Percentiles rank a stretch among this genome's conserved stretches.
Evolutionary conservation across 2,888 invertebrate species (phyloP).

Genomic region (Dryomyza anilis): DNA sequence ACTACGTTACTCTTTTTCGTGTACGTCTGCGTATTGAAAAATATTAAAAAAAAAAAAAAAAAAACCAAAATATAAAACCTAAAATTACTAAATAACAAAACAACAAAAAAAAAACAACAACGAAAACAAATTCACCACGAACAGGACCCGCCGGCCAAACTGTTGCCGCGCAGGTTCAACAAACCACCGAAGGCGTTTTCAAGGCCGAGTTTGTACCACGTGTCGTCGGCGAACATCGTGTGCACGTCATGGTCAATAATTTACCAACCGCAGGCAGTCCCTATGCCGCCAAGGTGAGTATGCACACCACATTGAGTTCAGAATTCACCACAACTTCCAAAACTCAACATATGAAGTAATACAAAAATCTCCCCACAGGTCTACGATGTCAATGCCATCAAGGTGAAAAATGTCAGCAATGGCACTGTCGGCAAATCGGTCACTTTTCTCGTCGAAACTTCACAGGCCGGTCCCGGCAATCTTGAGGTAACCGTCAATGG

Average conservation of each 20-base stretch:
- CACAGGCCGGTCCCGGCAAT: slow-evolving; percentile 97
- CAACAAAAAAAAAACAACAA: slow-evolving; percentile 31
- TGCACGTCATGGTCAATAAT: slow-evolving; percentile 83
- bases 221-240: slow-evolving; percentile 89
- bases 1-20: slow-evolving; percentile 31
- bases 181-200: slow-evolving; percentile 81
- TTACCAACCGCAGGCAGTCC: slow-evolving; percentile 88
- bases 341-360: neutral
- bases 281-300: slow-evolving; percentile 81
- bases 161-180: slow-evolving; percentile 86
- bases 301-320: neutral
- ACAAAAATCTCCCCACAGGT: slow-evolving; percentile 67
- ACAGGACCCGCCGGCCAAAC: slow-evolving; percentile 90
- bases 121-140: slow-evolving; percentile 18
- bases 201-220: slow-evolving; percentile 90
- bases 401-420: slow-evolving; percentile 87
- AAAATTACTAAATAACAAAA: slow-evolving; percentile 31
- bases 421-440: slow-evolving; percentile 90
- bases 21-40: slow-evolving; percentile 15
- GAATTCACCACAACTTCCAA: neutral
- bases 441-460: slow-evolving; percentile 94
- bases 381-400: slow-evolving; percentile 91
- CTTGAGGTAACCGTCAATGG: slow-evolving; percentile 98
- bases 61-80: slow-evolving; percentile 30
- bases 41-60: slow-evolving; percentile 30